Evolutionary conservation across 2,797 vertebrate genomes (phyloP), one percentile per base, ranked within the genome.

Genomic region (Anniella stebbinsi): DNA sequence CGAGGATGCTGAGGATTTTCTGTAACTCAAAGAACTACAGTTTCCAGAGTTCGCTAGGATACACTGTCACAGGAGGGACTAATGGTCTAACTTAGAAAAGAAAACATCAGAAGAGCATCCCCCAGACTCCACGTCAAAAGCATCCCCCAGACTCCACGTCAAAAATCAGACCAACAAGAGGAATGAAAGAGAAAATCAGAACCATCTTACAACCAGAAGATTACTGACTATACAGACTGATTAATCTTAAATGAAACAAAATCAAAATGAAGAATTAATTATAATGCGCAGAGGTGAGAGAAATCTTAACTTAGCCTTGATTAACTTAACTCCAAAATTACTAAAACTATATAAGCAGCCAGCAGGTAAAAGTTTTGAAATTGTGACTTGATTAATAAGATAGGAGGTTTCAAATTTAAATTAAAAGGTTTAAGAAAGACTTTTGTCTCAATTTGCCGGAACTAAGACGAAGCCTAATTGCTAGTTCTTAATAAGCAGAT

Each of bases 241-340:
- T 48, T 69, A 77, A 77, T 57, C 30, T 87, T 66, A 88, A 63
- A 83, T 45, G 69, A 81, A n/a, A 80, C 70, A 33, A 90, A 80
- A 86, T 72, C 67, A 90, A 45, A 57, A 38, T 86, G 21, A 80
- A 72, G 81, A 80, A 81, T 88, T 75, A 86, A 80, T 41, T 63
- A 13, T 73, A 80, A 87, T 75, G n/a, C 17, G 18, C 45, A 80
- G 51, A 72, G 23, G 9, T 51, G 54, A 86, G 36, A 86, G 17
- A 86, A 86, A 63, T 54, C 82, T 89, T 69, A 85, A 41, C 15
- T 28, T 15, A 45, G 81, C 38, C 38, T 63, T 63, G 60, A 63
- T 63, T 63, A 63, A 63, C 21, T 63, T 63, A 63, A 84, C 66
- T 80, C 41, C 33, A 73, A 86, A 66, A 72, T 80, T 86, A 89